Evolutionary conservation across 23 tunicate species (phyloP).

Genomic region (Aplidium turbinatum): DNA sequence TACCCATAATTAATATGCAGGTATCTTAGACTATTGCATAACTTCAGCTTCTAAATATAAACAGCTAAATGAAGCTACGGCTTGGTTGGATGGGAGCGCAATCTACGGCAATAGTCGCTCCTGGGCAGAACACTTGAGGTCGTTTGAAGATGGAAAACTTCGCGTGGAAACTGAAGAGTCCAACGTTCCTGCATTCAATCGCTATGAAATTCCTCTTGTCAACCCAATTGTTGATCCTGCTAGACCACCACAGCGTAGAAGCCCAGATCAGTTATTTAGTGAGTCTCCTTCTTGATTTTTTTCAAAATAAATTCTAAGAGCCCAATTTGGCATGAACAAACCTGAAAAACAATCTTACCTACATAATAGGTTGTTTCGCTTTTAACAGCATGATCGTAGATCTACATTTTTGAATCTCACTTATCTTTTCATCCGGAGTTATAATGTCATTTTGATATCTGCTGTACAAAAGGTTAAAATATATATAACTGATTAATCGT

Average conservation of each 20-base stretch:
- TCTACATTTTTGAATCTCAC: no score
- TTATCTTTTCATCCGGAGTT: no score
- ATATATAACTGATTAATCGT: no score
- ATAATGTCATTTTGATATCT: no score
- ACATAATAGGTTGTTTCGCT: no score
- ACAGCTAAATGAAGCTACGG: conserved; percentile 81
- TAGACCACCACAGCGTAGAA: conserved; percentile 51
- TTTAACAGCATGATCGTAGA: no score
- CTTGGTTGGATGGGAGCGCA: conserved; percentile 92
- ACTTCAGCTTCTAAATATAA: background rate
- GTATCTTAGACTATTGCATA: no score
- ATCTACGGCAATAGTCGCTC: conserved; percentile 87
- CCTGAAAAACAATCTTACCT: no score
- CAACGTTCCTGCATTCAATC: conserved; percentile 59
- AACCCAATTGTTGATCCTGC: conserved; percentile 66
- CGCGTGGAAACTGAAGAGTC: conserved; percentile 17
- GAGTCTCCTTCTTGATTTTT: background rate
- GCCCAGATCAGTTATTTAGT: conserved; percentile 68
- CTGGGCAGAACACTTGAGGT: conserved; percentile 67
- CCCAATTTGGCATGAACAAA: no score
- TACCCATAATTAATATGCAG: no score
- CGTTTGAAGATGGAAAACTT: conserved; percentile 57
- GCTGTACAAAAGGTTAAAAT: no score
- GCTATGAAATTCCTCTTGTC: conserved; percentile 55
- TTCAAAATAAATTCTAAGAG: background rate